Evolutionary conservation across 2,888 invertebrate genomes (phyloP), one percentile per base, ranked within the genome.

Genomic region (Lasioglossum figueresi): DNA sequence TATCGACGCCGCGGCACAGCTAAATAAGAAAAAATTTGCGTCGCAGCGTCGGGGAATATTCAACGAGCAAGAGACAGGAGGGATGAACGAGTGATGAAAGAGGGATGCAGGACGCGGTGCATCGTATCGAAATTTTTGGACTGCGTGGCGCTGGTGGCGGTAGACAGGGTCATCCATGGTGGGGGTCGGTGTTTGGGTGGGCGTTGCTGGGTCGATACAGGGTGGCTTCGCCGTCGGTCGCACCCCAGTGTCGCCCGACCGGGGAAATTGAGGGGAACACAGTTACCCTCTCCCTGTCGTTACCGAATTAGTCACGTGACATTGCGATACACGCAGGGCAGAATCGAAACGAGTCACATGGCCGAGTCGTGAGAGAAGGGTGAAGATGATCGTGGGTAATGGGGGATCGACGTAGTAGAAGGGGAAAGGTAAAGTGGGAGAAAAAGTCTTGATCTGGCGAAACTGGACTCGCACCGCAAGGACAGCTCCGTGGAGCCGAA

Each of bases 151-250:
- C 74, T 43, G 72, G 48, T 79, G 81, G 59, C 59, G 71, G 84
- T 70, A 83, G 91, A 89, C 82, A 79, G 84, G 89, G 91, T 91
- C 82, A 81, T 81, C 59, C 52, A 88, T 89, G 91, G 90, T 88
- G 86, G 88, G 91, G 90, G 86, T 76, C 79, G 74, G 84, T 90
- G 88, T 92, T 90, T 89, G 91, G 90, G 91, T 90, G 92, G 93
- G 92, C 92, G 92, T 91, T 88, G 89, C 89, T 92, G 93, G 93
- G 93, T 94, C 93, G 93, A 94, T 94, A 94, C 92, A 91, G 92
- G 92, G 91, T 93, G 92, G 91, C 90, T 92, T 91, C 88, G 89
- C 89, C 90, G 91, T 89, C 89, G 84, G 79, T 74, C 84, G 66
- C 66, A 66, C 66, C 66, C 48, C 48, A 5, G 48, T 48, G 48